These are phyloP conservation scores for Lophochroa leadbeateri DNA, from an alignment of 2,113 vertebrate genomes.

Conservation along the genomic window DNA sequence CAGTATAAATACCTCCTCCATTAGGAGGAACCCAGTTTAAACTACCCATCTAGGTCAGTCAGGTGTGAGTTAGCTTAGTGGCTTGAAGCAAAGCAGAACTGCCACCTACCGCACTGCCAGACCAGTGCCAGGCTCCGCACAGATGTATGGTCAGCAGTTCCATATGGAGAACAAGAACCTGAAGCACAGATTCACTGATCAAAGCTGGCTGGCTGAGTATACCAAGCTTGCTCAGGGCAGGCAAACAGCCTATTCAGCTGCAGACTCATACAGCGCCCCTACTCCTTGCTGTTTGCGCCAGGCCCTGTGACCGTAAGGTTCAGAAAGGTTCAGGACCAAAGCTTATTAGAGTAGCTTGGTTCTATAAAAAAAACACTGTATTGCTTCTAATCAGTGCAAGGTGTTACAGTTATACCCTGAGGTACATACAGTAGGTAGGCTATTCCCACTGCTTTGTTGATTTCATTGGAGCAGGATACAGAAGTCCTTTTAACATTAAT, in stretches of 20 bases:
- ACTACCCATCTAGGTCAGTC: background rate
- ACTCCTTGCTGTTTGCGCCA: background rate
- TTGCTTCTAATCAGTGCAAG: background rate
- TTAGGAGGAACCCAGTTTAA: background rate
- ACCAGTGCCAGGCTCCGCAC: background rate
- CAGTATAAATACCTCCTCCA: background rate
- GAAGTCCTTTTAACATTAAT: background rate
- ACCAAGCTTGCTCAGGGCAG: accelerated
- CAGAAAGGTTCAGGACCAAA: background rate
- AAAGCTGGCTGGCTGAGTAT: background rate
- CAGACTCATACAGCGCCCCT: background rate
- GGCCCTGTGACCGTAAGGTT: background rate
- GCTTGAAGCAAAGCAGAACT: background rate
- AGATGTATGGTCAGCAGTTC: background rate
- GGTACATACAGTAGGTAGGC: background rate
- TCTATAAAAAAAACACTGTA: background rate
- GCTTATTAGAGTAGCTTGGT: background rate
- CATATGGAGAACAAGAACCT: background rate
- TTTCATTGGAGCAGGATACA: background rate
- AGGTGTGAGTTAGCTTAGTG: background rate
- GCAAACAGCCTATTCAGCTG: background rate
- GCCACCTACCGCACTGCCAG: background rate
- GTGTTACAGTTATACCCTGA: background rate
- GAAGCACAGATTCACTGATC: background rate
- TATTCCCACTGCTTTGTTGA: background rate